phyloP scores from a whole-genome alignment of 2,888 invertebrate species.

The Apamea sordens region DNA sequence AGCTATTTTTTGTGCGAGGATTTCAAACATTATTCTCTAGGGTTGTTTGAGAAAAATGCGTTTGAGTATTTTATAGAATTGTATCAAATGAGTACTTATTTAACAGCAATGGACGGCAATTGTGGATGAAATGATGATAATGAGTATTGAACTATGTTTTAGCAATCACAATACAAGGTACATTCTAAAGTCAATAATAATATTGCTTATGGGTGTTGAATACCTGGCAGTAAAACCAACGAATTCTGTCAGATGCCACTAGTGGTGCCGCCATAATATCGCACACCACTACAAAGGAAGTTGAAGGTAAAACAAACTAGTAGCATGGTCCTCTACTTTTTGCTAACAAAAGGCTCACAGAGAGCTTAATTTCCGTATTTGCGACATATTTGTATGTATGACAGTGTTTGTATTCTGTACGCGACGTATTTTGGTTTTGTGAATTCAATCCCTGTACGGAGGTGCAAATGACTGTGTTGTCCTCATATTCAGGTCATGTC shows the following conservation, averaged over 20 bases:
- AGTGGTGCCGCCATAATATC: conserved; percentile 16
- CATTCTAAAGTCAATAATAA: not conserved
- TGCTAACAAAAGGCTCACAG: conserved; percentile 59
- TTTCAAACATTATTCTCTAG: conserved; percentile 2
- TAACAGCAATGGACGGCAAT: not conserved
- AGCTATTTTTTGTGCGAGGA: conserved; percentile 24
- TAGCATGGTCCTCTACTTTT: conserved; percentile 63
- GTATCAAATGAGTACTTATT: not conserved
- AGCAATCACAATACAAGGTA: not conserved
- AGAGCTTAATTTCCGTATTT: conserved; percentile 66
- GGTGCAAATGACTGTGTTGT: conserved; percentile 53
- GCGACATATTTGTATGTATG: conserved; percentile 66
- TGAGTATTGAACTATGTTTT: not conserved
- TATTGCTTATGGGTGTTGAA: not conserved
- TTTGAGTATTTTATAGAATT: not conserved
- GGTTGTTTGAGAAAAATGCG: conserved; percentile 13
- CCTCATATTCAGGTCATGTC: conserved; percentile 48
- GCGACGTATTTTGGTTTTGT: conserved; percentile 59
- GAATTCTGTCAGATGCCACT: not conserved
- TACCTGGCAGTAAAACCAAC: not conserved
- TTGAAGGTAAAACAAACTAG: conserved; percentile 63
- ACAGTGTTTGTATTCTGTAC: conserved; percentile 56
- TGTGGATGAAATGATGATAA: not conserved
- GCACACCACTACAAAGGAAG: conserved; percentile 50
- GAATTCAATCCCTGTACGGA: conserved; percentile 60